Base-by-base conservation (phyloP, 2,888 invertebrate species). In the Trichogramma dendrolimi region DNA sequence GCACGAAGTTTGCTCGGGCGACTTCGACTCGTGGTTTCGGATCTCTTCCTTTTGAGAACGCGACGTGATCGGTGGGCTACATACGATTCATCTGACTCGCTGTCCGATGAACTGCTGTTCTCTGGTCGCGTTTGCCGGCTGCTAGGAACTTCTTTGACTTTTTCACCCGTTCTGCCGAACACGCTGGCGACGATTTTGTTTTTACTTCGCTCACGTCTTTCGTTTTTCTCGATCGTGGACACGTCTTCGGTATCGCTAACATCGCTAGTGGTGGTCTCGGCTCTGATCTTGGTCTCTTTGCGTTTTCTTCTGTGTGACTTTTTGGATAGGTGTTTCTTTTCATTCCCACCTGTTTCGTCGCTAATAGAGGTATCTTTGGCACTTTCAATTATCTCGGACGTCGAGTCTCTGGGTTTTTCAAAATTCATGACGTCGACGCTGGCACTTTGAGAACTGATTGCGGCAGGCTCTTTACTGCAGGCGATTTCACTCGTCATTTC, bases 51-150 rank as follows among this genome's bases (percentile, higher is more conserved):
- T 11, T 50, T 50, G 27, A 27, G 27, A 27, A 27, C 46, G 2
- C 46, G 10, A 46, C 46, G 10, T 46, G 46, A 11, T 8, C 46
- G 2, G 8, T 46, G 27, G 27, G 27, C 27, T 27, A 27, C 27
- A 27, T 27, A 27, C n/a, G 14, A 43, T 38, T 55, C 65, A 0
- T 67, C 68, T 4, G 47, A 58, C 6, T 53, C 54, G n/a, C 59
- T 65, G 6, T 67, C 69, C 1, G 66, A 63, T 4, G 67, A 66
- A 5, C 47, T 55, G 5, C 11, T 67, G 6, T 72, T 71, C 40
- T 75, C 76, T 3, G 76, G 76, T 6, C 73, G 72, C 1, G 75
- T 76, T 4, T 76, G 73, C 77, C 78, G 77, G 52, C 77, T 77
- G 11, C 78, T 76, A 27, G 77, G 53, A 0, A 78, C 78, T 40